Percentiles rank a stretch among this genome's conserved stretches.
Conservation (phyloP, 2,888 invertebrate species). For the Sepioteuthis lessoniana region DNA sequence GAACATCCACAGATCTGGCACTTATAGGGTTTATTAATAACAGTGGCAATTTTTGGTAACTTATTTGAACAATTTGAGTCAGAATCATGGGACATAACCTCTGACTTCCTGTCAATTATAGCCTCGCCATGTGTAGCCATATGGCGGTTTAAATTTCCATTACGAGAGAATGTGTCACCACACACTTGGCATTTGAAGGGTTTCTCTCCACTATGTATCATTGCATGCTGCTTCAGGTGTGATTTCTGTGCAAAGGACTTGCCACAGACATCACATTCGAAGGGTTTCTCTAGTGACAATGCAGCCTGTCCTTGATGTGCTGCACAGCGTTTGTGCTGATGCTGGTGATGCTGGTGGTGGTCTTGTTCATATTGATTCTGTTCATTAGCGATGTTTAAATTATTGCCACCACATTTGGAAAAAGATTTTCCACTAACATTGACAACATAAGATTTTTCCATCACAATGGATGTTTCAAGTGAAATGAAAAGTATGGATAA, state of each 20-base stretch:
- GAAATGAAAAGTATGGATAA: neutral
- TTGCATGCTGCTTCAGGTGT: constrained; percentile 36
- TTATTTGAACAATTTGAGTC: neutral
- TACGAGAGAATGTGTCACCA: constrained; percentile 40
- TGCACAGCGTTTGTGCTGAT: neutral
- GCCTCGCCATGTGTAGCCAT: constrained; percentile 1
- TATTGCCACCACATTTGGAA: constrained; percentile 34
- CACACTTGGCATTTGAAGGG: constrained; percentile 44
- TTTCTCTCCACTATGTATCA: constrained; percentile 45
- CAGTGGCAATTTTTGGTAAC: neutral
- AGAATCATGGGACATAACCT: neutral
- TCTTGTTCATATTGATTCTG: neutral
- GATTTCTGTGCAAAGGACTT: constrained; percentile 43
- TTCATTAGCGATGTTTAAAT: neutral
- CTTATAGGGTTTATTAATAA: constrained; percentile 14
- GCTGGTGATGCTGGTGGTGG: neutral
- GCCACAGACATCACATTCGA: constrained; percentile 38
- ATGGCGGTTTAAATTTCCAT: constrained; percentile 37
- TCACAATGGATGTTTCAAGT: neutral
- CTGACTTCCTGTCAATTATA: neutral
- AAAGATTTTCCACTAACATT: constrained; percentile 44
- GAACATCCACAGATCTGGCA: constrained; percentile 38
- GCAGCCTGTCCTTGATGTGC: neutral
- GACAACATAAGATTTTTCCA: constrained; percentile 41
- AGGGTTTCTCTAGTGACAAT: neutral